phyloP scores from a whole-genome alignment of 2,113 vertebrate genomes.

The Urocynchramus pylzowi region DNA sequence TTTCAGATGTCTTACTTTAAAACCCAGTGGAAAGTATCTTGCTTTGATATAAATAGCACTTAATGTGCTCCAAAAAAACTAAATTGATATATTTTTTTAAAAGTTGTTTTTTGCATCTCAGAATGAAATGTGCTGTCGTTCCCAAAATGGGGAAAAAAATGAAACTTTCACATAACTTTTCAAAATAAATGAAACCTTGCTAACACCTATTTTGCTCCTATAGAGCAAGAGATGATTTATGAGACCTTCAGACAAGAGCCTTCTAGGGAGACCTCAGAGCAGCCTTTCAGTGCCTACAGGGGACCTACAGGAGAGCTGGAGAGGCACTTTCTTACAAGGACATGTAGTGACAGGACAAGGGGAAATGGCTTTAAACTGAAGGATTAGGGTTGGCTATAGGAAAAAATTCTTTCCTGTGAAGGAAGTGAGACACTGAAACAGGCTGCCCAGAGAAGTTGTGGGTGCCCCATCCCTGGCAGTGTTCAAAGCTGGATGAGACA shows the following conservation, averaged over 20 bases:
- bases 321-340: background rate
- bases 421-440: background rate
- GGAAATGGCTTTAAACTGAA: background rate
- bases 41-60: background rate
- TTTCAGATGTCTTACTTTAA: slow-evolving; percentile 39
- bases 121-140: background rate
- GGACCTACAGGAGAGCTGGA: background rate
- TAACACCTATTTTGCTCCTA: background rate
- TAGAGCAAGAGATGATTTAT: background rate
- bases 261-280: background rate
- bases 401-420: background rate
- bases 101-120: background rate
- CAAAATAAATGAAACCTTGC: background rate
- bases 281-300: background rate
- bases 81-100: background rate
- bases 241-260: background rate
- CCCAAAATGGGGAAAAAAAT: background rate
- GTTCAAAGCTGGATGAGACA: background rate
- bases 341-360: background rate
- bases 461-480: background rate
- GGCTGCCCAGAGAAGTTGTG: background rate
- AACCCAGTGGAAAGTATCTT: background rate
- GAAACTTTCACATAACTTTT: background rate
- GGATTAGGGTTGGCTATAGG: background rate
- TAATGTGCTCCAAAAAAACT: background rate